Conservation (phyloP, 30 jellyfish, hydroid and myxozoan genomes). For the Aurelia aurita region DNA sequence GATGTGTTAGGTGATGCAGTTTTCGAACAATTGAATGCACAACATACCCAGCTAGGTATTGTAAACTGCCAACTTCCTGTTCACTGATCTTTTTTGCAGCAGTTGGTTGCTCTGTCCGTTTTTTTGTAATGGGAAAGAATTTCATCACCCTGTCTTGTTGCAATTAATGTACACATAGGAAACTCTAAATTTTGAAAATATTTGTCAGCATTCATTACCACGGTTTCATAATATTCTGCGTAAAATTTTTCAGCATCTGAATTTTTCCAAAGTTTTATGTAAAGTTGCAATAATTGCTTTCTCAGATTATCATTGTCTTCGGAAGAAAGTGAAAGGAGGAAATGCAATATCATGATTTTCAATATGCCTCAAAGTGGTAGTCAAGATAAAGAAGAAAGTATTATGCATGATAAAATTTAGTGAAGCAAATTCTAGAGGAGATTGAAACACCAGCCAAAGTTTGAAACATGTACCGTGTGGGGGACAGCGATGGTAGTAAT, state of each 20-base stretch:
- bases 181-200: conserved; percentile 17
- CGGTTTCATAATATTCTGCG: neutral
- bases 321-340: too few species aligned
- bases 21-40: conserved; percentile 37
- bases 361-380: conserved; percentile 46
- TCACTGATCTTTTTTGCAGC: conserved; percentile 27
- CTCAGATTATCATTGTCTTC: too few species aligned
- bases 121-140: neutral
- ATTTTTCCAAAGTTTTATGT: too few species aligned
- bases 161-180: too few species aligned
- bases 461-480: conserved; percentile 36
- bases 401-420: conserved; percentile 16
- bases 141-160: neutral
- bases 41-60: conserved; percentile 56
- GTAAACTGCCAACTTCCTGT: conserved; percentile 38
- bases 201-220: conserved; percentile 30
- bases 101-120: conserved; percentile 17
- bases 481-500: conserved; percentile 13
- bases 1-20: too few species aligned
- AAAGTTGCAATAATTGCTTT: too few species aligned
- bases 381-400: conserved; percentile 24
- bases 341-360: conserved; percentile 31
- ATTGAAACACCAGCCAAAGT: conserved; percentile 30
- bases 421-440: conserved; percentile 41
- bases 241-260: neutral